Conservation (phyloP, 2,113 vertebrate genomes). For the Lates calcarifer region DNA sequence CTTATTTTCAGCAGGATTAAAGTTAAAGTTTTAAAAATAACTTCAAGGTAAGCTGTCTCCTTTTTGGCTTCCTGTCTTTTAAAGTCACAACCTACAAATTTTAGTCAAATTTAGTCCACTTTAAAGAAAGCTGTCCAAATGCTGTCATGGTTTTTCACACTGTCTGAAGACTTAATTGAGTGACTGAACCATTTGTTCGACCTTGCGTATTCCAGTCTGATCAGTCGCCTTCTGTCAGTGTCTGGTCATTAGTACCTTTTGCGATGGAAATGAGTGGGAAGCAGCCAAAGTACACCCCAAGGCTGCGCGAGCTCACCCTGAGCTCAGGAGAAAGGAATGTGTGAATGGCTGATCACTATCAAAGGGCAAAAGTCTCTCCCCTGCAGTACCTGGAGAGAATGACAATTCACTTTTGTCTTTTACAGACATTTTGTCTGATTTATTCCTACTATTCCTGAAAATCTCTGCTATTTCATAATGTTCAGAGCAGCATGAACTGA, state of each 20-base stretch:
- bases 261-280: conserved; percentile 65
- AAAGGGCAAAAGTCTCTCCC: conserved; percentile 41
- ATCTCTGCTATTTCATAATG: neutral
- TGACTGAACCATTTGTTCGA: conserved; percentile 42
- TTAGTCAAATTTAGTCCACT: neutral
- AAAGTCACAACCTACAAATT: neutral
- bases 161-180: conserved; percentile 7
- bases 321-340: conserved; percentile 62
- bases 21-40: neutral
- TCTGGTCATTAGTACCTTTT: conserved; percentile 58
- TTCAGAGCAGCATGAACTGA: neutral
- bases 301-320: conserved; percentile 24
- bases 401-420: conserved; percentile 18
- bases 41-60: neutral
- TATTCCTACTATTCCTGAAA: too few relatives aligned
- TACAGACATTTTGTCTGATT: neutral
- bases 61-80: neutral
- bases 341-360: conserved; percentile 69
- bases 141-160: neutral
- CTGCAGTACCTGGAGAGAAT: conserved; percentile 14
- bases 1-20: neutral
- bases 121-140: neutral
- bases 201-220: conserved; percentile 70
- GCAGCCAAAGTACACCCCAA: conserved; percentile 20
- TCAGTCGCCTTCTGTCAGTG: conserved; percentile 1